Conservation (phyloP, 2,888 invertebrate genomes). For the Papilio protenor region DNA sequence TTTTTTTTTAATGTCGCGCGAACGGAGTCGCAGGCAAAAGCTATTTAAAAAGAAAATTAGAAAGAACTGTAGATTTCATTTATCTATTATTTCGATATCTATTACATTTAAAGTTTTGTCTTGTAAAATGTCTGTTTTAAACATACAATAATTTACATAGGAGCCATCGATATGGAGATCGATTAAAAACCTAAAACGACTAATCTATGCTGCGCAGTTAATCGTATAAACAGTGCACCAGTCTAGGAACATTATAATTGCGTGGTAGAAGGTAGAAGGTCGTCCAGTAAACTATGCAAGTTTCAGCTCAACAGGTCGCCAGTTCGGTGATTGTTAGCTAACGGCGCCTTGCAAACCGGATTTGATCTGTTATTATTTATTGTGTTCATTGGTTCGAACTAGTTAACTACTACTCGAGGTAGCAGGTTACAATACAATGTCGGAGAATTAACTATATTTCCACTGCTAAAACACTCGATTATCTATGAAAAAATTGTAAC, state of each 20-base stretch:
- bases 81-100: no score
- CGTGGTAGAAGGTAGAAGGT: conserved; percentile 38
- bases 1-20: no score
- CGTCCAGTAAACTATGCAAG: conserved; percentile 45
- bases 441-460: not conserved
- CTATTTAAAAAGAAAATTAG: no score
- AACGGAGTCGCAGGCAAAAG: no score
- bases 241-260: not conserved
- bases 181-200: no score
- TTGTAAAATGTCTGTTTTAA: no score
- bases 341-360: conserved; percentile 18
- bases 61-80: no score
- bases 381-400: not conserved
- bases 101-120: no score
- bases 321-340: conserved; percentile 18
- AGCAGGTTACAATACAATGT: not conserved
- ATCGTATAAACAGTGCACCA: conserved; percentile 7
- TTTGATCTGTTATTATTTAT: conserved; percentile 13
- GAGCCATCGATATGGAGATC: no score
- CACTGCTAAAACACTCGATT: not conserved
- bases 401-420: not conserved
- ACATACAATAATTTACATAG: no score
- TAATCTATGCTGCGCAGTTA: not conserved
- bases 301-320: conserved; percentile 37
- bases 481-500: not conserved